Percentiles rank a stretch among this genome's conserved stretches.
Evolutionary conservation across 2,113 vertebrate species (phyloP).

Genomic region (Coptodon rendalli): DNA sequence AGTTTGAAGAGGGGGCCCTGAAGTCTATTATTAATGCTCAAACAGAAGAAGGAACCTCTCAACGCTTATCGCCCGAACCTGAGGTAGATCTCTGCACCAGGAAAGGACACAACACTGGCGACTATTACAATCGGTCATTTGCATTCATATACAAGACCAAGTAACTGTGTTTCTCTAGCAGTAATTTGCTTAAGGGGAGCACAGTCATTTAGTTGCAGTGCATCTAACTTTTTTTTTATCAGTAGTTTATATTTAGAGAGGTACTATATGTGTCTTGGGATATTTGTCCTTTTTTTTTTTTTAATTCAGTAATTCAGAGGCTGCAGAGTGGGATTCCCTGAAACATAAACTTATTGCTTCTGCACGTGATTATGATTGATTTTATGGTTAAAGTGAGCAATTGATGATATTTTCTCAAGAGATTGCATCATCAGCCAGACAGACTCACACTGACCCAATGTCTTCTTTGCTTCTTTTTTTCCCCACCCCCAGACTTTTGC

Average conservation of each 20-base stretch:
- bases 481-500: background rate
- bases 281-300: background rate
- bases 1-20: slow-evolving; percentile 79
- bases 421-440: background rate
- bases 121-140: background rate
- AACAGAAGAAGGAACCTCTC: slow-evolving; percentile 53
- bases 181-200: background rate
- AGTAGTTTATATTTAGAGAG: background rate
- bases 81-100: slow-evolving; percentile 19
- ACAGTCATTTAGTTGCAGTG: background rate
- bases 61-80: slow-evolving; percentile 47
- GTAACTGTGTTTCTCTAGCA: background rate
- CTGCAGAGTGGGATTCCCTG: background rate
- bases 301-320: background rate
- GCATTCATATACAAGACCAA: background rate
- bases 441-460: background rate
- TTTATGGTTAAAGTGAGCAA: background rate
- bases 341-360: background rate
- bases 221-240: background rate
- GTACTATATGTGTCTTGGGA: no score
- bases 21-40: slow-evolving; percentile 76
- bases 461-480: background rate
- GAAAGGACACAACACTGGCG: background rate
- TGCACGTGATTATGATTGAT: background rate
- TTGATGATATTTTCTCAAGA: background rate